A percentile compares a stretch with the other conserved stretches of the same genome.
These are phyloP conservation scores for Portevinia maculata DNA, from an alignment of 2,888 invertebrate genomes.

Conservation along the genomic window DNA sequence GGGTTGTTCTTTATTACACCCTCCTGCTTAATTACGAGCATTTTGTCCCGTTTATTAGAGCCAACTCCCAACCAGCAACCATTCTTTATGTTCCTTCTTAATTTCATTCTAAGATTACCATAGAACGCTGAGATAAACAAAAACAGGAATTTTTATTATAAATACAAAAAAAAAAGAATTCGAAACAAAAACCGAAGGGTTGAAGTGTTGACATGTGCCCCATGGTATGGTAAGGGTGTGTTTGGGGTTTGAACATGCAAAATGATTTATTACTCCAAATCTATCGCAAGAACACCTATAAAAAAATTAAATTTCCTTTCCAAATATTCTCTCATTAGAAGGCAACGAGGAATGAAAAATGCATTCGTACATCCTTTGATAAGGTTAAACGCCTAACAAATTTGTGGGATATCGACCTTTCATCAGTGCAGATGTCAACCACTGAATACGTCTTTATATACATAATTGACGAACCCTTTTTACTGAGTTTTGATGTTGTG, in stretches of 20 bases:
- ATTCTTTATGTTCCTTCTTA: constrained; percentile 25
- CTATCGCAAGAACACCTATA: constrained; percentile 35
- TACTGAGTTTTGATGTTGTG: neutral
- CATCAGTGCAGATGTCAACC: constrained; percentile 64
- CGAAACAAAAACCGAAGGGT: constrained; percentile 38
- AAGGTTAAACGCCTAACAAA: constrained; percentile 53
- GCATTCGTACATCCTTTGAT: constrained; percentile 30
- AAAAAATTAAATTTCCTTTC: constrained; percentile 43
- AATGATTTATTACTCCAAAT: constrained; percentile 61
- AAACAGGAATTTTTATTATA: constrained; percentile 65
- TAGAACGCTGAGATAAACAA: constrained; percentile 43
- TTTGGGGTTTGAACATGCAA: constrained; percentile 13
- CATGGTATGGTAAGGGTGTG: constrained; percentile 19
- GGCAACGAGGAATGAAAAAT: constrained; percentile 34
- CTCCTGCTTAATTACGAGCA: constrained; percentile 53
- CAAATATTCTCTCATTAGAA: constrained; percentile 29
- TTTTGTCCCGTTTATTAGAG: constrained; percentile 46
- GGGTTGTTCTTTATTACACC: constrained; percentile 56
- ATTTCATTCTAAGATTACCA: constrained; percentile 47
- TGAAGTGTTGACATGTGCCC: constrained; percentile 70
- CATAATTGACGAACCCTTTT: constrained; percentile 28
- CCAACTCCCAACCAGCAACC: constrained; percentile 19
- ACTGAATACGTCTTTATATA: constrained; percentile 7
- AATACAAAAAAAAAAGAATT: constrained; percentile 32
- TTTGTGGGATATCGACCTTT: constrained; percentile 59